Evolutionary conservation across 2,888 invertebrate genomes (phyloP), one percentile per base, ranked within the genome.

Genomic region (Drosophila putrida): DNA sequence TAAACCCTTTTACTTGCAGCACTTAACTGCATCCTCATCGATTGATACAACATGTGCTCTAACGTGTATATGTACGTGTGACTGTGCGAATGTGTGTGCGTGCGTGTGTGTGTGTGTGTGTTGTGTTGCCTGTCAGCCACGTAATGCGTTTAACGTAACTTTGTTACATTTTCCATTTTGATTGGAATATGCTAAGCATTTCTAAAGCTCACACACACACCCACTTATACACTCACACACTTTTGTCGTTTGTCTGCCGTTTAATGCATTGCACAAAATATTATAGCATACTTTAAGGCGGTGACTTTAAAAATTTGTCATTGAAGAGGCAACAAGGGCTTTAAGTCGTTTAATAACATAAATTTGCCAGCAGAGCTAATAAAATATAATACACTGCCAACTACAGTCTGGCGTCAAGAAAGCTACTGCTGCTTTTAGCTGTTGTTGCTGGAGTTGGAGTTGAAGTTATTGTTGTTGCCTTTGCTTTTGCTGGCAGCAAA

Each of bases 381-480:
- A 87, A 84, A 82, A 82, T 84, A 76, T 81, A 84, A 82, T 82
- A 78, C 85, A 87, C 84, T 84, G 71, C 66, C 82, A 75, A 57
- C 53, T 38, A 51, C 39, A 73, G 57, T 27, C 55, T 43, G 69
- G 64, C 66, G 51, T 49, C 66, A 62, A 62, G 67, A 57, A 72
- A 55, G 60, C 61, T 50, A 11, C 60, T 51, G 28, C n/a, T 54
- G 28, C 27, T 58, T 41, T 50, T 38, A 6, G 44, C 6, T 28
- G 11, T 10, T 6, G 51, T 43, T 50, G 39, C 11, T 33, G 57
- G 13, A 31, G 54, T n/a, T 33, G 57, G 13, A 31, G 54, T 35
- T 54, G 35, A 49, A 41, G 4, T 38, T 27, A 41, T 50, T 43
- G 51, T 15, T 33, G 25, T 20, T 43, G 50, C 38, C 38, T 43